These are phyloP conservation scores for Aphodius granarius DNA, from an alignment of 2,888 invertebrate genomes.

Conservation along the genomic window DNA sequence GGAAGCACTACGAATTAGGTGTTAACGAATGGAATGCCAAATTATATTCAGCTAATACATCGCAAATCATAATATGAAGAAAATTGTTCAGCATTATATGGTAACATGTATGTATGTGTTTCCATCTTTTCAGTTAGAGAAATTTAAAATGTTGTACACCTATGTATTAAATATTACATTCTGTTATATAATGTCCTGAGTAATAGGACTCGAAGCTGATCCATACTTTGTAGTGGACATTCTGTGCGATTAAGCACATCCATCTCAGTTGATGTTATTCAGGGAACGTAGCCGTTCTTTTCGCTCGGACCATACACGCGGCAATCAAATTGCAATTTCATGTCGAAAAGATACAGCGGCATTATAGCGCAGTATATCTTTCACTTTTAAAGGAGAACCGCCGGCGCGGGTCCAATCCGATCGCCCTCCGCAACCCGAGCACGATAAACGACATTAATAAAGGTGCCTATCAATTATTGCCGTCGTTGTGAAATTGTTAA, in stretches of 20 bases:
- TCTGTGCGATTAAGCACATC: too few relatives aligned
- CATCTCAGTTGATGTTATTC: not conserved
- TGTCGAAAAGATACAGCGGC: constrained; percentile 9
- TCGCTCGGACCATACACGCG: not conserved
- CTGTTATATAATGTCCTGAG: too few relatives aligned
- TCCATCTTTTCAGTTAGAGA: too few relatives aligned
- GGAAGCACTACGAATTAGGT: too few relatives aligned
- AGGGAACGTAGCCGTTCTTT: not conserved
- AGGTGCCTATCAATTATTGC: constrained; percentile 13
- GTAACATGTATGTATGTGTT: too few relatives aligned
- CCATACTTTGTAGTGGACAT: not conserved
- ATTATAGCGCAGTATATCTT: constrained; percentile 4
- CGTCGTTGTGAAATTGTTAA: constrained; percentile 13
- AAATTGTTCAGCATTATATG: too few relatives aligned
- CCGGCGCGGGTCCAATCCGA: not conserved
- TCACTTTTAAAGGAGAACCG: not conserved
- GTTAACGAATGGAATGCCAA: too few relatives aligned
- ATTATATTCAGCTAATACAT: too few relatives aligned
- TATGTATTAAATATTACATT: too few relatives aligned
- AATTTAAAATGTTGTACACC: too few relatives aligned
- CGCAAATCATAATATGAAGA: too few relatives aligned
- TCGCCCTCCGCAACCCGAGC: not conserved
- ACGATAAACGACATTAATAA: constrained; percentile 14
- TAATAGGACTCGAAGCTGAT: too few relatives aligned
- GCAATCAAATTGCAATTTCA: constrained; percentile 7